Conservation (phyloP, 1,140 invertebrate species). For the Papilio xuthus region DNA sequence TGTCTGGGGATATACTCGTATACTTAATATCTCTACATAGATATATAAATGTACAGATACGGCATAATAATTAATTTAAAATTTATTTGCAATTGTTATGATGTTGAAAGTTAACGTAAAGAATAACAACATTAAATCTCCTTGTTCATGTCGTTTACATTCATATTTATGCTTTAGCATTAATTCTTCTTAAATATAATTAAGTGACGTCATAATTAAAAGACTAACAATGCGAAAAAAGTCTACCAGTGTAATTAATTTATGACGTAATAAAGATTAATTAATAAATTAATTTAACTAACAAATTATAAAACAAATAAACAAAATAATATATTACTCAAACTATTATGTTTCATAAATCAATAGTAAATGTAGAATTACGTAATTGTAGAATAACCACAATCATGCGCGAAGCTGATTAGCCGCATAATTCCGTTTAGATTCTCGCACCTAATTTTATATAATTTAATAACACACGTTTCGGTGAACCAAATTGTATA, state of each 20-base stretch:
- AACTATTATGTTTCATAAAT: neutral
- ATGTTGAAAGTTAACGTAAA: no score
- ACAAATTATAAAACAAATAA: neutral
- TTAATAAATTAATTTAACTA: no score
- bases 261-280: no score
- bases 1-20: neutral
- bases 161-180: no score
- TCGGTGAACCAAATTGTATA: neutral
- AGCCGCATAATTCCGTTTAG: constrained; percentile 12
- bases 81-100: no score
- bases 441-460: constrained; percentile 9
- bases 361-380: neutral
- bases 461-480: neutral
- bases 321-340: neutral
- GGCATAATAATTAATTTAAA: neutral
- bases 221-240: no score
- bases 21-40: neutral
- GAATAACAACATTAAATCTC: no score
- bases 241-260: no score
- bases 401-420: constrained; percentile 5
- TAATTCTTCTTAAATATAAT: no score
- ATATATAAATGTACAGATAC: neutral
- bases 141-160: no score
- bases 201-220: no score
- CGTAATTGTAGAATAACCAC: neutral